These are phyloP conservation scores for Limnephilus auricula DNA, from an alignment of 2,888 invertebrate genomes.

Conservation along the genomic window DNA sequence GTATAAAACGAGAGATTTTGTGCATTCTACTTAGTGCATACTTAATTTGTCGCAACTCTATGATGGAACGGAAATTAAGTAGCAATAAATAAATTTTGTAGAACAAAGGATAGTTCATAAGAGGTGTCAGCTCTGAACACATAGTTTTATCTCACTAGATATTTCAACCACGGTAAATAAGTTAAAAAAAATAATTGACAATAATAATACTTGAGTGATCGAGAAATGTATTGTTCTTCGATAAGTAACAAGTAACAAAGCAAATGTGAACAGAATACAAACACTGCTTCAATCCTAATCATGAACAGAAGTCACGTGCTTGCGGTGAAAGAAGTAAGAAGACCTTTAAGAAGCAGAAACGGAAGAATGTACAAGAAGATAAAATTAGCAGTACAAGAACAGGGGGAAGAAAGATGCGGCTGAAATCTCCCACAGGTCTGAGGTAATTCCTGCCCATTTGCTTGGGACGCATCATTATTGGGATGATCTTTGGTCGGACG, in stretches of 20 bases:
- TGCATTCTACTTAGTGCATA: no score
- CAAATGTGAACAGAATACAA: slow-evolving; percentile 17
- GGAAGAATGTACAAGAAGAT: not conserved
- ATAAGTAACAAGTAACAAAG: not conserved
- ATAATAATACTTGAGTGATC: not conserved
- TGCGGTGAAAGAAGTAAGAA: not conserved
- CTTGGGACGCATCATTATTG: not conserved
- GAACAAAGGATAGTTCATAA: not conserved
- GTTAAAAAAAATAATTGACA: not conserved
- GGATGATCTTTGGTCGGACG: not conserved
- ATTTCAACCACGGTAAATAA: not conserved
- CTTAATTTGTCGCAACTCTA: no score
- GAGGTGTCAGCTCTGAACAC: not conserved
- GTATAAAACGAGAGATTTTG: no score
- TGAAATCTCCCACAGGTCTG: not conserved
- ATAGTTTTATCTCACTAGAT: not conserved
- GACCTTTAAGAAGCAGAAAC: not conserved
- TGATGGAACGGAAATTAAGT: not conserved
- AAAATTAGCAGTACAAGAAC: not conserved
- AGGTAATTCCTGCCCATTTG: not conserved
- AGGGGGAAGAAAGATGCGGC: not conserved
- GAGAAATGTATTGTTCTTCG: not conserved
- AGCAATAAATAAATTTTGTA: not conserved
- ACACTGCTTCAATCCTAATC: slow-evolving; percentile 1
- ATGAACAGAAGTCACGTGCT: not conserved